These are phyloP conservation scores for Tichodroma muraria DNA, from an alignment of 2,113 vertebrate genomes.

Conservation along the genomic window DNA sequence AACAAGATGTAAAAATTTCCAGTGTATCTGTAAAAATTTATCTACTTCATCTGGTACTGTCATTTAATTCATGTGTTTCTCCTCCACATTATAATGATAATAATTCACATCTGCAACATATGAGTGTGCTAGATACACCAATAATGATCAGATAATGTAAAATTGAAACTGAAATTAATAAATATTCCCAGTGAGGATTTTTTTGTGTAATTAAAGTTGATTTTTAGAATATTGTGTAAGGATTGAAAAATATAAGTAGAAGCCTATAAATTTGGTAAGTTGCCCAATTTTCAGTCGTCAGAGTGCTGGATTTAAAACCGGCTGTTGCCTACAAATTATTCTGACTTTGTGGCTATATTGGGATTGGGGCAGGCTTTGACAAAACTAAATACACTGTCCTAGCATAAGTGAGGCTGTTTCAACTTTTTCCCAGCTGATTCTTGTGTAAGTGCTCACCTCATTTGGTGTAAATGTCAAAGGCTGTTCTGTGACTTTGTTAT, in stretches of 20 bases:
- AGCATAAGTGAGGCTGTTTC: background rate
- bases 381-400: background rate
- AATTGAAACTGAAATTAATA: background rate
- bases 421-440: background rate
- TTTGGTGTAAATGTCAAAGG: background rate
- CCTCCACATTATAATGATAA: background rate
- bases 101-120: background rate
- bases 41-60: background rate
- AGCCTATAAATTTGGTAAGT: background rate
- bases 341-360: background rate
- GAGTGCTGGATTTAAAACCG: background rate
- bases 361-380: background rate
- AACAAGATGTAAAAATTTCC: background rate
- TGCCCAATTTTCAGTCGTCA: background rate
- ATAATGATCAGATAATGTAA: background rate
- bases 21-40: background rate
- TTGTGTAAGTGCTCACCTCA: background rate
- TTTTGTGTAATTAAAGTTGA: background rate
- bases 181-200: fast-evolving
- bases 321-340: background rate
- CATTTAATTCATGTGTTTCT: background rate
- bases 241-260: background rate
- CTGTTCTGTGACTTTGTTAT: background rate
- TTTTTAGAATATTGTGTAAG: background rate
- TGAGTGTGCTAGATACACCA: background rate